phyloP scores from a whole-genome alignment of 2,888 invertebrate species.

The Steinernema scapterisci region DNA sequence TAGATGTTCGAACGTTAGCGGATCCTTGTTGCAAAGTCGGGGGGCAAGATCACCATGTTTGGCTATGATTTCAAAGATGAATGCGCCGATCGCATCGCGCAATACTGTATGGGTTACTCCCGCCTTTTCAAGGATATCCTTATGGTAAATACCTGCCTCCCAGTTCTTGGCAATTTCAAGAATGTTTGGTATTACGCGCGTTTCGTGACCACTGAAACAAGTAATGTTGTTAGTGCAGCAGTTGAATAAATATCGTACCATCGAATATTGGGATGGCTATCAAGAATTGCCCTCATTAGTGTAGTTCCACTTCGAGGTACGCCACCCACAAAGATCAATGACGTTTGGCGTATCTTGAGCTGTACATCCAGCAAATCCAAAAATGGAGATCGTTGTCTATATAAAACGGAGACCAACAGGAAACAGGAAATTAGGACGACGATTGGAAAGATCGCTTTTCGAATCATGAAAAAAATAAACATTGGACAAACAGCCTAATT shows the following conservation, averaged over 20 bases:
- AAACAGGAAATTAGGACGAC: background rate
- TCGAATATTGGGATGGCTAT: constrained; percentile 90
- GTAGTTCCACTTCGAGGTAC: constrained; percentile 97
- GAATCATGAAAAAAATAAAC: background rate
- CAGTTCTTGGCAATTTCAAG: constrained; percentile 92
- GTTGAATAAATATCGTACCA: constrained; percentile 47
- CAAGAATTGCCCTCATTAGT: constrained; percentile 93
- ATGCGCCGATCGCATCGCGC: constrained; percentile 91
- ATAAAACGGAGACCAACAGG: background rate
- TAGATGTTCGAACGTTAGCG: constrained; percentile 79
- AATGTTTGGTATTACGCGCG: constrained; percentile 83
- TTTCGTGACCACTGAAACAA: constrained; percentile 74
- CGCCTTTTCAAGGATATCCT: constrained; percentile 85
- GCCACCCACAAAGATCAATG: constrained; percentile 80
- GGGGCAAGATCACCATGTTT: constrained; percentile 87
- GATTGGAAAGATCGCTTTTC: background rate
- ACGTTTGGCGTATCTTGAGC: background rate
- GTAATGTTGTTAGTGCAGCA: no score
- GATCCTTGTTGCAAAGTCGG: constrained; percentile 95
- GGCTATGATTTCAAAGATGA: constrained; percentile 75
- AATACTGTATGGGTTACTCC: constrained; percentile 87
- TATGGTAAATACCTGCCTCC: constrained; percentile 83
- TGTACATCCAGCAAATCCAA: background rate
- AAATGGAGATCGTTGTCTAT: background rate
- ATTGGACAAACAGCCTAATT: background rate